phyloP scores from a whole-genome alignment of 2,797 vertebrate genomes.

The Darevskia mixta region DNA sequence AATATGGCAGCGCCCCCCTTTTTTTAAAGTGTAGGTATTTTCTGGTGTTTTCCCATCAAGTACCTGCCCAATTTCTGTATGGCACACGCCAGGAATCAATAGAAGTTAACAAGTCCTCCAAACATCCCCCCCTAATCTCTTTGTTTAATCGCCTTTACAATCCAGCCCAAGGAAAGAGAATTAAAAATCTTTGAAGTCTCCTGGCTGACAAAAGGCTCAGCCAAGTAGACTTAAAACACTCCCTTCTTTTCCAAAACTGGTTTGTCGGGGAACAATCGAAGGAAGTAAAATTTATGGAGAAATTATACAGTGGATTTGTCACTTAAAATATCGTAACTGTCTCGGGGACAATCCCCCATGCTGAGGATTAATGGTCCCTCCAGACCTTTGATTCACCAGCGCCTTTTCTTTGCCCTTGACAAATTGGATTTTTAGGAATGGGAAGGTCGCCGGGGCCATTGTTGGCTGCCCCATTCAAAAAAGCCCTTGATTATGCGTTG shows the following conservation, averaged over 20 bases:
- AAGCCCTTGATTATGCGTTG: conserved; percentile 93
- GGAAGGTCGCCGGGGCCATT: conserved; percentile 99
- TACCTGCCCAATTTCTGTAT: conserved; percentile 98
- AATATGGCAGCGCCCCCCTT: conserved; percentile 77
- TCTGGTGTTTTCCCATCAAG: conserved; percentile 96
- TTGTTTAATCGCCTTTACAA: conserved; percentile 93
- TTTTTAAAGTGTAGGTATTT: conserved; percentile 84
- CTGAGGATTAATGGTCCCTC: conserved; percentile 99
- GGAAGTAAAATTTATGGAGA: conserved; percentile 98
- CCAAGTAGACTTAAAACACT: conserved; percentile 99
- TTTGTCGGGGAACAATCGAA: conserved; percentile 94
- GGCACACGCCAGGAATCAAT: conserved; percentile 99
- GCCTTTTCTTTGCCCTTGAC: conserved; percentile 99
- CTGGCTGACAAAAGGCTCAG: conserved; percentile 92
- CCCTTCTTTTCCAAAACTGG: conserved; percentile 94
- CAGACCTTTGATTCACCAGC: conserved; percentile 97
- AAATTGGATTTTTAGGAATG: conserved; percentile 99
- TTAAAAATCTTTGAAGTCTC: conserved; percentile 97
- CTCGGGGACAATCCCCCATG: conserved; percentile 97
- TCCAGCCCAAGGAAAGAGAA: conserved; percentile 87
- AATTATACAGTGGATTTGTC: conserved; percentile 99
- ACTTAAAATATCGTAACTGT: conserved; percentile 99
- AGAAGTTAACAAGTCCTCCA: conserved; percentile 99
- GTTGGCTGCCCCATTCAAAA: conserved; percentile 94
- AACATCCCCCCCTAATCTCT: conserved; percentile 90